phyloP scores from a whole-genome alignment of 1,140 invertebrate species.

The Battus philenor region DNA sequence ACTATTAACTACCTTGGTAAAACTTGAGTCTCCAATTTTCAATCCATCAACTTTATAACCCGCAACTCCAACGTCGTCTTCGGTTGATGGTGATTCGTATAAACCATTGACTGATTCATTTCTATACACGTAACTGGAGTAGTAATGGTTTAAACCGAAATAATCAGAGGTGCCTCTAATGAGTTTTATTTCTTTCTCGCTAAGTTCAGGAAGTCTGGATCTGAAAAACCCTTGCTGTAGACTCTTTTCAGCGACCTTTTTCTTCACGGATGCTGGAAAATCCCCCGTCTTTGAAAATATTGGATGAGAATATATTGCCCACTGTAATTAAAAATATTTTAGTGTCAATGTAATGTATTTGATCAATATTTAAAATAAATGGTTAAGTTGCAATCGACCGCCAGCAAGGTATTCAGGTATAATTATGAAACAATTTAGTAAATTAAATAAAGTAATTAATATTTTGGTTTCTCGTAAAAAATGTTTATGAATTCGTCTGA shows the following conservation, averaged over 20 bases:
- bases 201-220: slow-evolving; percentile 64
- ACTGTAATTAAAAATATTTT: too few species aligned
- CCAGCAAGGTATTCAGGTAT: too few species aligned
- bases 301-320: slow-evolving; percentile 64
- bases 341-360: too few species aligned
- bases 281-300: slow-evolving; percentile 77
- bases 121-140: slow-evolving; percentile 44
- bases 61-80: slow-evolving; percentile 31
- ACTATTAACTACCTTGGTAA: slow-evolving; percentile 36
- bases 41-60: slow-evolving; percentile 26
- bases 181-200: slow-evolving; percentile 40
- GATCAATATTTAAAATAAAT: too few species aligned
- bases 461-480: too few species aligned
- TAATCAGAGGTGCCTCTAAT: slow-evolving; percentile 73
- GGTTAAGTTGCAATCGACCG: too few species aligned
- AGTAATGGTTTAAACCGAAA: slow-evolving; percentile 79
- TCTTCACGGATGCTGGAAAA: slow-evolving; percentile 77
- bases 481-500: too few species aligned
- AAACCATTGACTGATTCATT: slow-evolving; percentile 28
- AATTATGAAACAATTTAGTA: too few species aligned
- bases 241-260: slow-evolving; percentile 72
- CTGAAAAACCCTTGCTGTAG: slow-evolving; percentile 52
- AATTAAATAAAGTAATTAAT: too few species aligned
- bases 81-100: slow-evolving; percentile 30
- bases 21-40: slow-evolving; percentile 22